Base-by-base conservation (phyloP, 1,140 invertebrate genomes). In the Aplysia californica region DNA sequence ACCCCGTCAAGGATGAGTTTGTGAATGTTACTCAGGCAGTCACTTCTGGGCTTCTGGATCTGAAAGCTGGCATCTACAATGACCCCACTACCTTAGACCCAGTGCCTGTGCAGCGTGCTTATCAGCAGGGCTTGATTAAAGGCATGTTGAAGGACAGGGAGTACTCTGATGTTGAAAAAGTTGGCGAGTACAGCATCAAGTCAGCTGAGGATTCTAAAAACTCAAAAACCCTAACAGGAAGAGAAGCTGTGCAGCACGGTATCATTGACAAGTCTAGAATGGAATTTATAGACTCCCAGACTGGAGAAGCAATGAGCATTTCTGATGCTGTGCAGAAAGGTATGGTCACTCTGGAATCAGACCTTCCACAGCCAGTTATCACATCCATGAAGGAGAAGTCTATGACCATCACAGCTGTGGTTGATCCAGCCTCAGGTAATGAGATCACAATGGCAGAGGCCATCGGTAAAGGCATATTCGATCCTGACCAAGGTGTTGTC, bases 301-400 rank as follows among this genome's bases (percentile, higher is more conserved):
- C 93, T 81, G 95, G 96, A 72, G 93, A 96, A 81, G 89, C 92
- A 1, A 80, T 98, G 0, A 94, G 92, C 33, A 94, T 98, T 6
- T 93, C 93, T 50, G 94, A 98, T 90, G 97, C 96, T 2, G 91
- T 98, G 0, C 79, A 81, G 31, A 73, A 76, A 75, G 85, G 85
- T 15, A 35, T 80, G 15, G 76, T 85, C n/a, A 75, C 78, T 31
- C 39, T 80, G 35, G 81, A 84, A 38, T 72, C 81, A 39, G 59
- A 77, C 50, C 23, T 77, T 26, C 38, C 68, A 23, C 78, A 95
- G 94, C 86, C 94, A 96, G 36, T 87, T 41, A 64, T 84, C 56
- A 95, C 95, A 1, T 96, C 95, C 1, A 94, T 97, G 2, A 92
- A 93, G 0, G 94, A 94, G 85, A 95, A 95, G 88, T 96, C 94